Conservation (phyloP, 1,140 invertebrate genomes). For the Drosophila sproati region DNA sequence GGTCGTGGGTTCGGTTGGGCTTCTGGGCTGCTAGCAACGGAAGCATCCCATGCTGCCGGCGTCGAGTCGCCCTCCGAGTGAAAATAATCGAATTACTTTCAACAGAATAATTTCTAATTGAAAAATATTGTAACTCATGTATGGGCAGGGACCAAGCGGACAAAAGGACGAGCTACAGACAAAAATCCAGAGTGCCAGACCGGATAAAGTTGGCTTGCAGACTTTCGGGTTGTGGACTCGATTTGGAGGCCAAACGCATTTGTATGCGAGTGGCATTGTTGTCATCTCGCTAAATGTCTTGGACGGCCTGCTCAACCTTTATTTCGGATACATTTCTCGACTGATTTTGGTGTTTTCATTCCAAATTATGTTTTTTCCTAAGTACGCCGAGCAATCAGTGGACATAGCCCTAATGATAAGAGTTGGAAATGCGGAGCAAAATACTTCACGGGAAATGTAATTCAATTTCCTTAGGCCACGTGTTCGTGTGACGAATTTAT, state of each 20-base stretch:
- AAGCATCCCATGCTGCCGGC: slow-evolving; percentile 54
- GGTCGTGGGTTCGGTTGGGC: slow-evolving; percentile 6
- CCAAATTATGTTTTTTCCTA: slow-evolving; percentile 22
- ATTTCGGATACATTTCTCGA: slow-evolving; percentile 24
- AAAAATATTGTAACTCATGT: slow-evolving; percentile 84
- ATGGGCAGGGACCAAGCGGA: slow-evolving; percentile 25
- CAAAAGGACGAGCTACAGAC: slow-evolving; percentile 32
- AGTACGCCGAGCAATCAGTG: slow-evolving; percentile 28
- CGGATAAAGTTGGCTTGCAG: slow-evolving; percentile 14
- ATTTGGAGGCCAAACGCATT: slow-evolving; percentile 11
- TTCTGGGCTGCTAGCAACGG: slow-evolving; percentile 28
- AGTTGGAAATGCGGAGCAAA: slow-evolving; percentile 16
- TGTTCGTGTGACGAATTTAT: slow-evolving; percentile 74
- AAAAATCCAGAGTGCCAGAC: slow-evolving; percentile 35
- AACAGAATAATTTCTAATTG: slow-evolving; percentile 85
- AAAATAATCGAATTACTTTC: slow-evolving; percentile 85
- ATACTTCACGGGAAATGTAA: slow-evolving; percentile 16
- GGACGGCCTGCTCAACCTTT: neutral
- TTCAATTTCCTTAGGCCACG: slow-evolving; percentile 57
- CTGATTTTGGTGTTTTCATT: slow-evolving; percentile 43
- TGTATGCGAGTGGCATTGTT: slow-evolving; percentile 55
- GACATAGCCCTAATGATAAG: slow-evolving; percentile 24
- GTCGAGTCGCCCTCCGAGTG: slow-evolving; percentile 70
- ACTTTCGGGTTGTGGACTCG: slow-evolving; percentile 12
- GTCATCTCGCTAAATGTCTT: slow-evolving; percentile 55